Percentiles rank a stretch among this genome's conserved stretches.
These are phyloP conservation scores for Rhinoraja longicauda DNA, from an alignment of 2,797 vertebrate genomes.

Conservation along the genomic window DNA sequence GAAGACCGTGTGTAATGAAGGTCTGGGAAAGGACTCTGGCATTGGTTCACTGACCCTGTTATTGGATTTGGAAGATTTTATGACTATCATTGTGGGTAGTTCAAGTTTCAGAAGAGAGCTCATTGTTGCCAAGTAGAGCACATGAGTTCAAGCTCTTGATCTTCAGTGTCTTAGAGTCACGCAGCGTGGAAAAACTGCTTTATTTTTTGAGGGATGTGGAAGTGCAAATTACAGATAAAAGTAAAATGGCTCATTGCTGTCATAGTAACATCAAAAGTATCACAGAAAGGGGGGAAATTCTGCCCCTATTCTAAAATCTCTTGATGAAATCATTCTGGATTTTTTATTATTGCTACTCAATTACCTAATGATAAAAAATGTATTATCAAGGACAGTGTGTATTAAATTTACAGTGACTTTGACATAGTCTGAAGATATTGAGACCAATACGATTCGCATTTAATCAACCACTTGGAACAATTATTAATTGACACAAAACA, in stretches of 20 bases:
- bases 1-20: no score
- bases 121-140: no score
- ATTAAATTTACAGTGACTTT: background rate
- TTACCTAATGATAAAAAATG: background rate
- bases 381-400: background rate
- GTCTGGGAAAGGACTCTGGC: no score
- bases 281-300: background rate
- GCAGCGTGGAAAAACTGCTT: background rate
- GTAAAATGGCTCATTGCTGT: background rate
- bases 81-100: no score
- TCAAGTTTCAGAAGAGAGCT: no score
- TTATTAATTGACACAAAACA: background rate
- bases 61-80: no score
- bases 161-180: no score
- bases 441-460: background rate
- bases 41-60: no score
- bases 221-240: background rate
- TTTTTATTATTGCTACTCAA: background rate
- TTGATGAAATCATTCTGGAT: background rate
- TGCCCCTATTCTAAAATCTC: background rate
- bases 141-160: no score
- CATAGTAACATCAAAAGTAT: background rate
- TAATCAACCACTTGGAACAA: background rate
- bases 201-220: background rate
- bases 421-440: background rate